These are phyloP conservation scores for Numenius arquata DNA, from an alignment of 2,113 vertebrate genomes.

Conservation along the genomic window DNA sequence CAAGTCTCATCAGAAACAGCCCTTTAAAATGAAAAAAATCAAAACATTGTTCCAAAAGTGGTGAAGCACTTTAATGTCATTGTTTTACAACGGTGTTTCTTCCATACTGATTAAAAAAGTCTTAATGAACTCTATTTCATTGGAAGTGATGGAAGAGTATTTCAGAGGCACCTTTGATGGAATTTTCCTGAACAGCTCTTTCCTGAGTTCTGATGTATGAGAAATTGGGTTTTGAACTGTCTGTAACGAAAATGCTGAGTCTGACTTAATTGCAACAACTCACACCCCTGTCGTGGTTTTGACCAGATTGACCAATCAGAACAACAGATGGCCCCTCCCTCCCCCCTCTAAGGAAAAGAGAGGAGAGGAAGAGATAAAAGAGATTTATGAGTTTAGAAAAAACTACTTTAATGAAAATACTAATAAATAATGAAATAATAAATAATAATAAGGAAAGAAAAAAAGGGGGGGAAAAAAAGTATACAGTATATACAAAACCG, in stretches of 20 bases:
- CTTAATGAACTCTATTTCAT: neutral
- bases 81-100: neutral
- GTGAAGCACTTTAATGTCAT: neutral
- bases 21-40: neutral
- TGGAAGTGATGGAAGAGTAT: neutral
- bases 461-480: no score
- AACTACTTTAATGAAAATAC: no score
- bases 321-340: no score
- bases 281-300: no score
- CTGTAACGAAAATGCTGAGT: neutral
- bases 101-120: neutral
- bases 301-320: no score
- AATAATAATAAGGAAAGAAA: no score
- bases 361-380: no score
- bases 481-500: no score
- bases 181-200: neutral
- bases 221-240: neutral
- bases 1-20: neutral
- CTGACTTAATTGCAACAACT: neutral
- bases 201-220: neutral
- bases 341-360: no score
- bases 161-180: neutral
- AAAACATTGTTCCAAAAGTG: neutral
- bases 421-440: no score
- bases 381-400: no score